Base-by-base conservation (phyloP, 2,797 vertebrate species). In the Aphelocoma californica region DNA sequence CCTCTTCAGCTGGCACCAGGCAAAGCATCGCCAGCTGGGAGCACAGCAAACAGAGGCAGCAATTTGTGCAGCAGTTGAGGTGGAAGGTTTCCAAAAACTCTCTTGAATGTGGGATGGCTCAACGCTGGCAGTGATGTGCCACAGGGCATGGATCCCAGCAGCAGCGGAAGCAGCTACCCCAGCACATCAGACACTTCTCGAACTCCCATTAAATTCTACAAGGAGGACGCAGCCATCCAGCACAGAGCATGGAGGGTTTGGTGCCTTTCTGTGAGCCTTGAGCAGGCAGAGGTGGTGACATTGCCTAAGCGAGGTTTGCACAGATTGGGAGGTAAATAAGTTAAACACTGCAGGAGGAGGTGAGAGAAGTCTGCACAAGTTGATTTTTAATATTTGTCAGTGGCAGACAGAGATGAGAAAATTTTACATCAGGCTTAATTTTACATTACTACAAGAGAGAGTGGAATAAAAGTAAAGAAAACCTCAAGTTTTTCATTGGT, bases 71-170 rank as follows among this genome's bases (percentile, higher is more conserved):
- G 57, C 57, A 83, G 31, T 81, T 80, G 58, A 14, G 19, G n/a
- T 90, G 87, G 92, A 96, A 86, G 28, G 11, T 51, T n/a, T 90
- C 74, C 74, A 84, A 81, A 87, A 81, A 5, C 31, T 34, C 38
- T 62, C 14, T 18, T 65, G 38, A 82, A 15, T 21, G 18, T 82
- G 67, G 25, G 21, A 71, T 5, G 29, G 62, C 34, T 79, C 53
- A 87, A 1, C 0, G 3, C 16, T 82, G 47, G 19, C 53, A 82
- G 23, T 16, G 18, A 64, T 58, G 69, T 40, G 44, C n/a, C 28
- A 32, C n/a, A 51, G 45, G 86, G 28, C 48, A 71, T 1, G 2
- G 36, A 60, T 94, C 73, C 83, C 77, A 86, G 58, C 28, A 86
- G n/a, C 80, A 81, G 40, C 0, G 1, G 83, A 88, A 86, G 36